phyloP scores from a whole-genome alignment of 2,888 invertebrate species.

The Linyphia triangularis region DNA sequence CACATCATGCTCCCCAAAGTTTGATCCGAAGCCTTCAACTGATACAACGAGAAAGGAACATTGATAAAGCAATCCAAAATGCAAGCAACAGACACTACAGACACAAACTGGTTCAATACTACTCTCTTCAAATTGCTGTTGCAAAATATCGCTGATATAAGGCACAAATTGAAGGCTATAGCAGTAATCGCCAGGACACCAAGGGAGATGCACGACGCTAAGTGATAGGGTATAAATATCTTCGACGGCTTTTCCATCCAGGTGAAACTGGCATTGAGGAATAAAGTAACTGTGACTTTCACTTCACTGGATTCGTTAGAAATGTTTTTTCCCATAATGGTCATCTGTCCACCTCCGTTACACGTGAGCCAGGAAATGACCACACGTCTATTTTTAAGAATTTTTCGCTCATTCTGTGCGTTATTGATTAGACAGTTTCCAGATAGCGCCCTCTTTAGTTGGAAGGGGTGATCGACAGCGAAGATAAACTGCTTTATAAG shows the following conservation, averaged over 20 bases:
- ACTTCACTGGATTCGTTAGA: constrained; percentile 38
- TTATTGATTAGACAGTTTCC: constrained; percentile 20
- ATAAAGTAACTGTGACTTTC: constrained; percentile 59
- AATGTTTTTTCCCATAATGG: constrained; percentile 11
- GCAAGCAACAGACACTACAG: constrained; percentile 35
- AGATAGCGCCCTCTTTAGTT: constrained; percentile 35
- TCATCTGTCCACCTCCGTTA: neutral
- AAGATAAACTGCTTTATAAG: too few relatives aligned
- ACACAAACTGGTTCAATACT: constrained; percentile 53
- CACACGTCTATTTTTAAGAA: constrained; percentile 10
- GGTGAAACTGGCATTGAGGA: constrained; percentile 63
- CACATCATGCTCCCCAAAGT: constrained; percentile 32
- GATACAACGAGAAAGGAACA: constrained; percentile 40
- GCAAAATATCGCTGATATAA: constrained; percentile 39
- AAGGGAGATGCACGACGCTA: constrained; percentile 37
- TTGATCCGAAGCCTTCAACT: constrained; percentile 12
- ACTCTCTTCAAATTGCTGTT: constrained; percentile 65
- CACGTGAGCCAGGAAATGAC: neutral
- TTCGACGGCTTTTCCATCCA: constrained; percentile 61
- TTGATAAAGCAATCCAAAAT: constrained; percentile 57
- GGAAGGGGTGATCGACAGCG: neutral
- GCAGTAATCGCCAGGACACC: constrained; percentile 19
- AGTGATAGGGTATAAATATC: constrained; percentile 1
- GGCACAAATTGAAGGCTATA: constrained; percentile 37
- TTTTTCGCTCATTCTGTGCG: neutral